These are phyloP conservation scores for Aethina tumida DNA, from an alignment of 1,140 invertebrate species.

Conservation along the genomic window DNA sequence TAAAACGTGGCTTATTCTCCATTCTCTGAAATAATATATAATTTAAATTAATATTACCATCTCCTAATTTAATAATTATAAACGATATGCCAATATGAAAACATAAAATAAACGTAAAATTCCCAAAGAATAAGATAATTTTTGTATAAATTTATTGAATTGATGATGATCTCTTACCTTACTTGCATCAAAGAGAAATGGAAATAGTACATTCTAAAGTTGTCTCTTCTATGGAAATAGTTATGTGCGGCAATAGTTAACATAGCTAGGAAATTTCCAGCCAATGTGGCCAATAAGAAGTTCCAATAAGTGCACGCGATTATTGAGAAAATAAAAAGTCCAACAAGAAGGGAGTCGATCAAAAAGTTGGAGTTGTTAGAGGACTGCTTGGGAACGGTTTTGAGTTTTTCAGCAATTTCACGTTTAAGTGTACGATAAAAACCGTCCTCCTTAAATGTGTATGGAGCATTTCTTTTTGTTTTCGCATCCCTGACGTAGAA, in stretches of 20 bases:
- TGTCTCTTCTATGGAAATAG: conserved; percentile 70
- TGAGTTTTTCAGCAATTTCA: conserved; percentile 36
- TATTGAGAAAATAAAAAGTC: conserved; percentile 41
- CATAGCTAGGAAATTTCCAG: conserved; percentile 45
- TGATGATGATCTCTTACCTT: conserved; percentile 36
- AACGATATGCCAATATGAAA: no score
- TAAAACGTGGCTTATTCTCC: conserved; percentile 63
- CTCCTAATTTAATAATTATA: neutral
- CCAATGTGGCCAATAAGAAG: conserved; percentile 33
- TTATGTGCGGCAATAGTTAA: conserved; percentile 58
- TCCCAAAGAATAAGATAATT: conserved; percentile 1
- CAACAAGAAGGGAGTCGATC: conserved; percentile 41
- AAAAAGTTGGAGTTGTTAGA: conserved; percentile 39
- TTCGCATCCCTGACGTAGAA: conserved; percentile 47
- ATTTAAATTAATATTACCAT: conserved; percentile 4
- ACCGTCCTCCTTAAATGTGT: conserved; percentile 53
- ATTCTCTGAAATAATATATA: conserved; percentile 46
- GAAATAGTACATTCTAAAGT: conserved; percentile 72
- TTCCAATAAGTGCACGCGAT: conserved; percentile 40
- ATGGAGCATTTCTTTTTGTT: conserved; percentile 44
- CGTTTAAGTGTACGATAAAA: conserved; percentile 56
- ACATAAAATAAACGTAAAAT: no score
- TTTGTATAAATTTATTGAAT: neutral
- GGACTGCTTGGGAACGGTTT: conserved; percentile 27
- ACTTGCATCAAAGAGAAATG: conserved; percentile 56